phyloP scores from a whole-genome alignment of 92 coral and sea anemone genomes.

The Ricordea florida region DNA sequence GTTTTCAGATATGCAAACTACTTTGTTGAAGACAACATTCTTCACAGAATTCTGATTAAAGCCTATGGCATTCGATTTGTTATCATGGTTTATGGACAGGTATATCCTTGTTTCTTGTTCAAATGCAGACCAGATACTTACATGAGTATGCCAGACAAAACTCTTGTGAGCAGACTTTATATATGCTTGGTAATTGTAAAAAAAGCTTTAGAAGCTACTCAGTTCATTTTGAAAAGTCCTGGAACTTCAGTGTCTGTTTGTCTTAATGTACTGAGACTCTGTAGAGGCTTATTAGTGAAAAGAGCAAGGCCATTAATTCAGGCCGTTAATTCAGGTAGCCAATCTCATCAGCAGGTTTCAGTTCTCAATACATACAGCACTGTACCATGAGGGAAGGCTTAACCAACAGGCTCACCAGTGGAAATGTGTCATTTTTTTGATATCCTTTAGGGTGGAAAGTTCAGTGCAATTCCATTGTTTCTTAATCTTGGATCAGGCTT shows the following conservation, averaged over 20 bases:
- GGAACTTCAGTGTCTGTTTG: background rate
- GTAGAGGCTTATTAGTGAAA: too few species aligned
- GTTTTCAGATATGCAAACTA: slow-evolving; percentile 75
- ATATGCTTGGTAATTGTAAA: background rate
- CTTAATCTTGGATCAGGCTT: slow-evolving; percentile 90
- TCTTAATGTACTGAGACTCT: background rate
- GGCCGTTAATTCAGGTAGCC: too few species aligned
- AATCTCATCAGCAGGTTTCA: too few species aligned
- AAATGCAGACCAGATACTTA: too few species aligned
- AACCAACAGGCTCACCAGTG: too few species aligned
- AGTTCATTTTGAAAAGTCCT: background rate
- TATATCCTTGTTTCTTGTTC: too few species aligned
- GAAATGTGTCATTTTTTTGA: background rate
- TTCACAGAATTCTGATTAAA: slow-evolving; percentile 81
- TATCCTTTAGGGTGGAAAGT: slow-evolving; percentile 80
- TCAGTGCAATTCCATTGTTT: slow-evolving; percentile 85
- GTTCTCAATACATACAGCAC: too few species aligned
- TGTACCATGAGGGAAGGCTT: background rate
- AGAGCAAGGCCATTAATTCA: too few species aligned
- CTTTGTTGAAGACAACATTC: slow-evolving; percentile 66
- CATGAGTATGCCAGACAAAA: too few species aligned
- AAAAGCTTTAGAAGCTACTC: background rate
- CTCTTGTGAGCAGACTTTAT: background rate
- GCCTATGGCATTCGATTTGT: slow-evolving; percentile 93
- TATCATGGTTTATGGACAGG: slow-evolving; percentile 82